Conservation (phyloP, 2,888 invertebrate species). For the Heliconius aoede region DNA sequence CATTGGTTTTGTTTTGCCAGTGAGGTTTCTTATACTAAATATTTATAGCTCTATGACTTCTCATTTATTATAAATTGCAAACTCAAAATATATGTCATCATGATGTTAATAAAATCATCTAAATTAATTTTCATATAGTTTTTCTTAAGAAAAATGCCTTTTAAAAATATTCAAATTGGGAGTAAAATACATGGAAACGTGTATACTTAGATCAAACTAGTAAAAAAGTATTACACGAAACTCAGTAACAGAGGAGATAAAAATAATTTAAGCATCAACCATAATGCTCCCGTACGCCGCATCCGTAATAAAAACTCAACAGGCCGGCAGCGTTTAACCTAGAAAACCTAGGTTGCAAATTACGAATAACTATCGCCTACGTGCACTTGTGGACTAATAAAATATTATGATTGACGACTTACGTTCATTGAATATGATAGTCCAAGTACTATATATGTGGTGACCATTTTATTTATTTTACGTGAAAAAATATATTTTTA, state of each 20-base stretch:
- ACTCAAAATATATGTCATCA: neutral
- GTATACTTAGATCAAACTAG: neutral
- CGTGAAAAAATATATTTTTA: neutral
- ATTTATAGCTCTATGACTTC: neutral
- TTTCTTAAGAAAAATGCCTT: too few species aligned
- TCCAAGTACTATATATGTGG: neutral
- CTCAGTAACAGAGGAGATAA: conserved; percentile 18
- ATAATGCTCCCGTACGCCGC: conserved; percentile 30
- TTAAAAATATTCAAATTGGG: neutral
- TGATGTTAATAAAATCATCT: too few species aligned
- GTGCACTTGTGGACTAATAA: conserved; percentile 18
- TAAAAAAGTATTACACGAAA: neutral
- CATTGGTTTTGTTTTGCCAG: conserved; percentile 18
- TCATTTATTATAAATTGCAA: neutral
- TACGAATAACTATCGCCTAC: conserved; percentile 30
- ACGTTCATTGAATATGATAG: neutral
- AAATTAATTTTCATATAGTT: too few species aligned
- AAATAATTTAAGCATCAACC: conserved; percentile 23
- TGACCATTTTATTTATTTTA: neutral
- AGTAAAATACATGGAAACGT: neutral
- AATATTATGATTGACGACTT: conserved; percentile 15
- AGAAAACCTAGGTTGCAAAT: conserved; percentile 44
- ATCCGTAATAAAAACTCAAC: conserved; percentile 42
- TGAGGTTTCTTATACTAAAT: neutral
- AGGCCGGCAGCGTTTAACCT: conserved; percentile 43